A percentile compares a stretch with the other conserved stretches of the same genome.
Evolutionary conservation across 92 coral and sea anemone genomes (phyloP).

Genomic region (Palythoa caribaeorum): DNA sequence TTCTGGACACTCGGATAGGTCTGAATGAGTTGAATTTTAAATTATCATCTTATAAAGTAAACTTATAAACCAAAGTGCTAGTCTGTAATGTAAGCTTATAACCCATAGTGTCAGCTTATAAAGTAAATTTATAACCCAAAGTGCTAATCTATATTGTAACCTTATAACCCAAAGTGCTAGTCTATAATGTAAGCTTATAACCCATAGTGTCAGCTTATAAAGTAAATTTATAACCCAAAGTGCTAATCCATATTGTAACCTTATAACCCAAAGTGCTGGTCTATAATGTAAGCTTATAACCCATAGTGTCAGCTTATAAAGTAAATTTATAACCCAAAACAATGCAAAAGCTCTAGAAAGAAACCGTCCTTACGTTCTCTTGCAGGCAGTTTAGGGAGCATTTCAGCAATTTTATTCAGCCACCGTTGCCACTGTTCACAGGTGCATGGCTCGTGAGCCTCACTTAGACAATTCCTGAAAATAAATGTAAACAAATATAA

Average conservation of each 20-base stretch:
- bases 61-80: too few relatives aligned
- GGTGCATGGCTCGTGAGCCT: conserved; percentile 90
- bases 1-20: conserved; percentile 92
- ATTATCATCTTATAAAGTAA: background rate
- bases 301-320: too few relatives aligned
- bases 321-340: background rate
- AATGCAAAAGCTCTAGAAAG: background rate
- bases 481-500: background rate
- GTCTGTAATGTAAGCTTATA: too few relatives aligned
- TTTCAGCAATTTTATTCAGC: conserved; percentile 91
- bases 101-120: too few relatives aligned
- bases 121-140: background rate
- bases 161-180: too few relatives aligned
- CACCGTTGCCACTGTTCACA: conserved; percentile 95
- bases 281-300: too few relatives aligned
- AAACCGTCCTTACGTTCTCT: conserved; percentile 53
- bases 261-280: too few relatives aligned
- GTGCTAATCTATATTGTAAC: too few relatives aligned
- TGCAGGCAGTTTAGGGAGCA: conserved; percentile 92
- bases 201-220: too few relatives aligned
- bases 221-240: background rate
- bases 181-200: too few relatives aligned
- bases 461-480: conserved; percentile 88
- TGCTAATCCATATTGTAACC: too few relatives aligned
- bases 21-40: conserved; percentile 43